Evolutionary conservation across 2,113 vertebrate genomes (phyloP).

Genomic region (Hylia prasina): DNA sequence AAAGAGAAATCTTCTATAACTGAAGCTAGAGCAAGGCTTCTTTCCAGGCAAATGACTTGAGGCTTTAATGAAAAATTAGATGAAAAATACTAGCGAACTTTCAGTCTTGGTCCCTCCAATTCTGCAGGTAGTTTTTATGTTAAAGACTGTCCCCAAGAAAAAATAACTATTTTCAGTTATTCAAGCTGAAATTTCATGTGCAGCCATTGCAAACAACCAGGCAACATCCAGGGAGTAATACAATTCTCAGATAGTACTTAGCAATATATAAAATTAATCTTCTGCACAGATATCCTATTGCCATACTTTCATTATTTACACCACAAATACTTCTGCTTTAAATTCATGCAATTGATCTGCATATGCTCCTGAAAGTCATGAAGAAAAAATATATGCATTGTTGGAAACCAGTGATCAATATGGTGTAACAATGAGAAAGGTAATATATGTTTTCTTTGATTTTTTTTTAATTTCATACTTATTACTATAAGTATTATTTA

Average conservation of each 20-base stretch:
- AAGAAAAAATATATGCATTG: background rate
- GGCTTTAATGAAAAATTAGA: background rate
- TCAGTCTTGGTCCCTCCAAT: background rate
- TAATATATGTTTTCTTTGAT: background rate
- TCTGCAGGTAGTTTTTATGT: background rate
- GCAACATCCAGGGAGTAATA: background rate
- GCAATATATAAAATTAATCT: background rate
- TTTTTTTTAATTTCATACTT: background rate
- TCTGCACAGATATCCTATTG: background rate
- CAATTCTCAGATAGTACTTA: background rate
- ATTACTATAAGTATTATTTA: too few relatives aligned
- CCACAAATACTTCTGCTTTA: background rate
- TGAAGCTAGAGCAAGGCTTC: background rate
- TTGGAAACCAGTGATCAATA: background rate
- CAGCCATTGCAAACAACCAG: background rate
- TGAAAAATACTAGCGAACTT: background rate
- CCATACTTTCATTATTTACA: background rate
- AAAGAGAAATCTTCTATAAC: background rate
- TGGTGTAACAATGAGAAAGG: background rate
- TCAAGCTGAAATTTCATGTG: background rate
- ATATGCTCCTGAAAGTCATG: background rate
- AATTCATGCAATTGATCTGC: background rate
- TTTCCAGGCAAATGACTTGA: background rate
- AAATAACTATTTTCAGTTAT: background rate
- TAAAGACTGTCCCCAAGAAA: background rate